Evolutionary conservation across 2,888 invertebrate species (phyloP).

Genomic region (Carcina quercana): DNA sequence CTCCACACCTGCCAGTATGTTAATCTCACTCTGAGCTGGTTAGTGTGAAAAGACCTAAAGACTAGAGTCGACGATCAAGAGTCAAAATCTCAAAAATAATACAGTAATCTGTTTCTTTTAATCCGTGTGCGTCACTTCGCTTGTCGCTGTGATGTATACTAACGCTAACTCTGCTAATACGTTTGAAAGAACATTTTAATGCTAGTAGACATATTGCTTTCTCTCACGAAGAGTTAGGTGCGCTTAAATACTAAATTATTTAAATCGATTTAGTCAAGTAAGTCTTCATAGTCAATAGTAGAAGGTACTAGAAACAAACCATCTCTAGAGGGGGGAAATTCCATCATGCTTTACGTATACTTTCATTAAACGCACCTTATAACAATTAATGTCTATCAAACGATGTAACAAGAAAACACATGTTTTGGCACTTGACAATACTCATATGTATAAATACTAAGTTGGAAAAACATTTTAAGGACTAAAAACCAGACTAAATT

Average conservation of each 20-base stretch:
- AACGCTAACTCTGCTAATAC: neutral
- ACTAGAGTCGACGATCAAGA: slow-evolving; percentile 38
- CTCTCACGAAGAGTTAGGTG: neutral
- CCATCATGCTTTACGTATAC: too few relatives aligned
- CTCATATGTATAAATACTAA: too few relatives aligned
- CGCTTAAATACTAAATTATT: too few relatives aligned
- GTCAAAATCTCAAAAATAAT: slow-evolving; percentile 36
- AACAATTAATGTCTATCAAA: too few relatives aligned
- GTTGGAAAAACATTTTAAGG: neutral
- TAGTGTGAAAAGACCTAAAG: slow-evolving; percentile 23
- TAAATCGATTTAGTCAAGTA: too few relatives aligned
- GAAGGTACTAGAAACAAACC: too few relatives aligned
- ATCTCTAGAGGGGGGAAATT: too few relatives aligned
- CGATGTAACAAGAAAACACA: too few relatives aligned
- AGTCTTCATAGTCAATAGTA: too few relatives aligned
- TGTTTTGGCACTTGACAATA: too few relatives aligned
- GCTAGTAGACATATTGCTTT: neutral
- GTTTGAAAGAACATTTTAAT: neutral
- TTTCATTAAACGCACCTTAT: too few relatives aligned
- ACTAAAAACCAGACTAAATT: neutral
- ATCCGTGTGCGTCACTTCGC: slow-evolving; percentile 26
- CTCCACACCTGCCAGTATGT: slow-evolving; percentile 22
- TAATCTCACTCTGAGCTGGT: slow-evolving; percentile 4
- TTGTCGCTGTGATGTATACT: slow-evolving; percentile 11
- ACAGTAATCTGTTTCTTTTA: slow-evolving; percentile 20